Evolutionary conservation across 2,113 vertebrate species (phyloP).

Genomic region (Zosterops borbonicus): DNA sequence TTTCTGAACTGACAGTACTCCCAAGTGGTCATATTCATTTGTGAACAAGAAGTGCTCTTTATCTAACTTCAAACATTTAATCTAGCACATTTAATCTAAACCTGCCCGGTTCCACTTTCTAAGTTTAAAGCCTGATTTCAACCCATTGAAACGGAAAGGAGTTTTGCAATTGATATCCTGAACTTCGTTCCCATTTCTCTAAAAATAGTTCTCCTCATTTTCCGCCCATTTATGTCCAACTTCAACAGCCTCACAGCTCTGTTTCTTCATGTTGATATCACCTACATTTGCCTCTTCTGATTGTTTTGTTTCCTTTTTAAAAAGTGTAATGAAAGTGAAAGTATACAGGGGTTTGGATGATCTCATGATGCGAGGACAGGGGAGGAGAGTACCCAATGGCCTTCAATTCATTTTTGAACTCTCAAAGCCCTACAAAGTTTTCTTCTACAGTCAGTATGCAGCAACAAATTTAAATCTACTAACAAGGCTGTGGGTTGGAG

Average conservation of each 20-base stretch:
- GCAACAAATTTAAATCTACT: background rate
- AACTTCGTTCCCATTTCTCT: background rate
- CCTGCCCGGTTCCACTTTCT: background rate
- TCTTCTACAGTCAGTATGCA: background rate
- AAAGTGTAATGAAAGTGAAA: background rate
- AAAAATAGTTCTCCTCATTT: background rate
- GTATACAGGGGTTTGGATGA: background rate
- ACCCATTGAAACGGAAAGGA: background rate
- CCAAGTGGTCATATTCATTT: background rate
- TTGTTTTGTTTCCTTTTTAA: background rate
- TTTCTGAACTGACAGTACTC: background rate
- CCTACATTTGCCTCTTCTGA: background rate
- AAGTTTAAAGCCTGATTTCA: background rate
- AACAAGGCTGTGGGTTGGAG: background rate
- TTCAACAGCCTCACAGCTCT: background rate
- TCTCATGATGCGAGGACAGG: accelerated
- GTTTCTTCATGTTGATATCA: background rate
- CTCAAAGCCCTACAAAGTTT: background rate
- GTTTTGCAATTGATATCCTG: background rate
- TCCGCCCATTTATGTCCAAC: background rate
- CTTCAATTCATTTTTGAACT: background rate
- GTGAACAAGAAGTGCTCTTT: background rate
- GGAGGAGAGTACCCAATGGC: background rate
- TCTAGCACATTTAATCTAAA: background rate
- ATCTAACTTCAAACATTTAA: background rate